Evolutionary conservation across 2,797 vertebrate species (phyloP).

Genomic region (Oryzias sinensis): DNA sequence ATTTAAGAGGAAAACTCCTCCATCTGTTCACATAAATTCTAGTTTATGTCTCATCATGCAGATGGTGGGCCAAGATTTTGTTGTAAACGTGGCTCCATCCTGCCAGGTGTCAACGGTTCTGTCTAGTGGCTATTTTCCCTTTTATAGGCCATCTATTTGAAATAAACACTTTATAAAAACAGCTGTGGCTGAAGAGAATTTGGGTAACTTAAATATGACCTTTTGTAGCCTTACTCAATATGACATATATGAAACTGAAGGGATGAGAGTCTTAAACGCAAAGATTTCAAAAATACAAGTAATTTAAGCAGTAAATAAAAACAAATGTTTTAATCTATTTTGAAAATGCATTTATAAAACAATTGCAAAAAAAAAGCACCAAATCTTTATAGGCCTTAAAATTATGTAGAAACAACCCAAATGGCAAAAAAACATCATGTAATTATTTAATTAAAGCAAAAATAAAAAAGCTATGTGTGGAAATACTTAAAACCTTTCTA

Average conservation of each 20-base stretch:
- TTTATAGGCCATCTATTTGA: conserved; percentile 40
- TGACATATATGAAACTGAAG: conserved; percentile 14
- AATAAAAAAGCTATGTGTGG: too few species aligned
- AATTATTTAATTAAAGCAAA: too few species aligned
- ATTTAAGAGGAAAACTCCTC: conserved; percentile 49
- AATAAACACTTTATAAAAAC: conserved; percentile 34
- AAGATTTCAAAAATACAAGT: background rate
- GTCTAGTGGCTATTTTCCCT: conserved; percentile 26
- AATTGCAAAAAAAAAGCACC: too few species aligned
- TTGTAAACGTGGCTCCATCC: conserved; percentile 46
- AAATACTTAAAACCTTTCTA: too few species aligned
- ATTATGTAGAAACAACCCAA: too few species aligned
- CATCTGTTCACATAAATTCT: conserved; percentile 57
- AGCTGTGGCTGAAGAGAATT: conserved; percentile 30
- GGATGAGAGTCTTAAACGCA: background rate
- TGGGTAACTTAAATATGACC: conserved; percentile 1
- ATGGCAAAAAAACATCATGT: too few species aligned
- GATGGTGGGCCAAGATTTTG: conserved; percentile 48
- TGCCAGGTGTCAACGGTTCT: conserved; percentile 48
- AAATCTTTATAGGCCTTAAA: too few species aligned
- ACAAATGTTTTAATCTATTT: too few species aligned
- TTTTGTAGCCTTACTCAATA: conserved; percentile 5
- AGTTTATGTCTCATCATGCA: conserved; percentile 51
- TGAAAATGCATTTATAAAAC: too few species aligned
- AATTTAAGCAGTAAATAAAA: too few species aligned